phyloP scores from a whole-genome alignment of 2,888 invertebrate genomes.

The Amphipyra tragopoginis region DNA sequence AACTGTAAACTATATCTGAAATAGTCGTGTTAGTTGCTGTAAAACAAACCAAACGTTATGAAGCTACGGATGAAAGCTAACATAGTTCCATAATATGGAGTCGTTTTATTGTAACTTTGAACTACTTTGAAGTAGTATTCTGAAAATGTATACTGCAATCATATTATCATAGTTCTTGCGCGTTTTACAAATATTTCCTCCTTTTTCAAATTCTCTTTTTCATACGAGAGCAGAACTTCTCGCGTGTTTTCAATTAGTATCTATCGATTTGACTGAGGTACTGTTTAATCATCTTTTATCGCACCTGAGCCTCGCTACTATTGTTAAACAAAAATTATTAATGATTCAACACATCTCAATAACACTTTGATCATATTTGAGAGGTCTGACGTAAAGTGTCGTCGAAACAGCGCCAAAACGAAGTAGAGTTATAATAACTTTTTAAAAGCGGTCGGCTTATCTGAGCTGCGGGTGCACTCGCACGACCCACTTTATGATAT shows the following conservation, averaged over 20 bases:
- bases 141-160: constrained; percentile 2
- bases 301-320: constrained; percentile 23
- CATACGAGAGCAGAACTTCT: constrained; percentile 2
- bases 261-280: constrained; percentile 45
- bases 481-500: constrained; percentile 77
- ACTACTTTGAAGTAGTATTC: neutral
- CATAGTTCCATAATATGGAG: neutral
- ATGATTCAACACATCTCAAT: constrained; percentile 11
- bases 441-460: constrained; percentile 75
- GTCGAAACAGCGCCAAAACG: constrained; percentile 53
- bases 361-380: constrained; percentile 37
- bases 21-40: constrained; percentile 47
- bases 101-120: neutral
- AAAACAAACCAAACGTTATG: constrained; percentile 25
- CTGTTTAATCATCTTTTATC: constrained; percentile 38
- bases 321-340: constrained; percentile 20
- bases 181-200: constrained; percentile 12
- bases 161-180: constrained; percentile 10
- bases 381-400: constrained; percentile 25
- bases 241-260: constrained; percentile 22
- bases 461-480: constrained; percentile 68
- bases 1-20: constrained; percentile 43
- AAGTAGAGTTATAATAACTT: constrained; percentile 68
- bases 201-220: constrained; percentile 12
- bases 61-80: constrained; percentile 6